Evolutionary conservation across 2,113 vertebrate genomes (phyloP).

Genomic region (Rhinoderma darwinii): DNA sequence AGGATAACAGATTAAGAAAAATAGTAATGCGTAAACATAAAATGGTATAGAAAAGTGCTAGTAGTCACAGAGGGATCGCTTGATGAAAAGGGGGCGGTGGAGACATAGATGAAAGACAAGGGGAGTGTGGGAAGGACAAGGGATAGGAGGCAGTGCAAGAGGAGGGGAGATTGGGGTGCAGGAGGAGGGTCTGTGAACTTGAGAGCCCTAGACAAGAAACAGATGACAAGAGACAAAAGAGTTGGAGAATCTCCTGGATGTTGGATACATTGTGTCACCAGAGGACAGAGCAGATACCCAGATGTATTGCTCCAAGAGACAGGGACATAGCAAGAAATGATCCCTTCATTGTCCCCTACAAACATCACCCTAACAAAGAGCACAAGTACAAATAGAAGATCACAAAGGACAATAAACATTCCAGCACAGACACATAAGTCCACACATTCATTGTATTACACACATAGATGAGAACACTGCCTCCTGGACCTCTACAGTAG

Average conservation of each 20-base stretch:
- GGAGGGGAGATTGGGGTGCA: constrained; percentile 44
- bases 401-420: constrained; percentile 29
- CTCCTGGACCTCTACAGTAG: constrained; percentile 28
- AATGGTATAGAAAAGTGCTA: neutral
- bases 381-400: constrained; percentile 25
- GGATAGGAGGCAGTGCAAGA: constrained; percentile 28
- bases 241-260: constrained; percentile 28
- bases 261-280: constrained; percentile 37
- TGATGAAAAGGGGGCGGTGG: constrained; percentile 14
- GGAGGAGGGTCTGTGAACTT: constrained; percentile 54
- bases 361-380: constrained; percentile 19
- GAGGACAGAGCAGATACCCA: neutral
- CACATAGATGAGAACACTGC: neutral
- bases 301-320: constrained; percentile 5
- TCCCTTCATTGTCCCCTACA: neutral
- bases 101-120: constrained; percentile 36
- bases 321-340: constrained; percentile 11
- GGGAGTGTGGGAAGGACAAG: neutral
- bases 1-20: neutral
- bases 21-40: too few relatives aligned
- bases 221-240: constrained; percentile 58
- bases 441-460: neutral
- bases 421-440: constrained; percentile 8
- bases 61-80: neutral
- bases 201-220: constrained; percentile 48